Evolutionary conservation across 2,888 invertebrate species (phyloP).

Genomic region (Drosophila neonasuta): DNA sequence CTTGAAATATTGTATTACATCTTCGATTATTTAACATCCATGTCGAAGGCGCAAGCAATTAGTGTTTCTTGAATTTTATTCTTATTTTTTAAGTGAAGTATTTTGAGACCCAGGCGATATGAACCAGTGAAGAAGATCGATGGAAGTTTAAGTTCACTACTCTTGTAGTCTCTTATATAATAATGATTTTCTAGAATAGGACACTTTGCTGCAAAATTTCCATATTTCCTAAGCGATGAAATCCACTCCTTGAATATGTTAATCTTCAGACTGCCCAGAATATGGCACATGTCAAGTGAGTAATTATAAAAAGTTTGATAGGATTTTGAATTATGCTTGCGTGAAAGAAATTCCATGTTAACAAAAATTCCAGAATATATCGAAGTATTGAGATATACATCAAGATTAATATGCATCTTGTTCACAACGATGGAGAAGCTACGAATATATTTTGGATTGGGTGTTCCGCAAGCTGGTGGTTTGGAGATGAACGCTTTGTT

Average conservation of each 20-base stretch:
- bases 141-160: background rate
- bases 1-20: too few species aligned
- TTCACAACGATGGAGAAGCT: slow-evolving; percentile 4
- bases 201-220: slow-evolving; percentile 59
- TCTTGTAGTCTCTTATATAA: slow-evolving; percentile 42
- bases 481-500: background rate
- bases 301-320: slow-evolving; percentile 23
- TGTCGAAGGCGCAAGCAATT: background rate
- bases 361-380: slow-evolving; percentile 9
- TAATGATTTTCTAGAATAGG: slow-evolving; percentile 49
- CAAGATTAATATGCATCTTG: background rate
- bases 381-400: slow-evolving; percentile 7
- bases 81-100: background rate
- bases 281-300: slow-evolving; percentile 23
- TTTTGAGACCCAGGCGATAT: background rate
- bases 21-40: background rate
- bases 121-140: background rate
- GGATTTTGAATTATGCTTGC: slow-evolving; percentile 8
- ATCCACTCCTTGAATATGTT: slow-evolving; percentile 55
- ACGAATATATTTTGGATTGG: slow-evolving; percentile 9
- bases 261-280: slow-evolving; percentile 1
- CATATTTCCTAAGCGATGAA: slow-evolving; percentile 45
- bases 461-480: slow-evolving; percentile 7
- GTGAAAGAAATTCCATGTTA: slow-evolving; percentile 16
- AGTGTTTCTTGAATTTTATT: background rate